Base-by-base conservation (phyloP, 2,888 invertebrate genomes). In the Eristalis intricaria region DNA sequence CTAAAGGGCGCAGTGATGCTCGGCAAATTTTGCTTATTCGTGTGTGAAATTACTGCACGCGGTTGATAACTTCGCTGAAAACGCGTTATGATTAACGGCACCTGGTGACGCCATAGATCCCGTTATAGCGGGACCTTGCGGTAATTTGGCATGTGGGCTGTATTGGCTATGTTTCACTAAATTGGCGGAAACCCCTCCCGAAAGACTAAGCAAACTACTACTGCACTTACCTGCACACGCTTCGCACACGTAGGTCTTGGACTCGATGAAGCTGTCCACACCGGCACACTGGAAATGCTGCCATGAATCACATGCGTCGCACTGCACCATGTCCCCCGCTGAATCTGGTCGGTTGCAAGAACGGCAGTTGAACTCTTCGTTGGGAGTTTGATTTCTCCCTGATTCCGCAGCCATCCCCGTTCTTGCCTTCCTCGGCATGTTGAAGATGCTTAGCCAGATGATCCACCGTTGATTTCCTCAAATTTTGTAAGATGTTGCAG, bases 141-240 rank as follows among this genome's bases (percentile, higher is more conserved):
- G 13, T 43, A 13, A n/a, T n/a, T n/a, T 43, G 13, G 43, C 43
- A n/a, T 15, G n/a, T 43, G 13, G n/a, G 19, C 43, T 43, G 32
- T 32, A 32, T 32, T 32, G 8, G 19, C 19, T 43, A 4, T n/a
- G 13, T 5, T 40, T 13, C 38, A 38, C 68, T 68, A 68, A 63
- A 66, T 60, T 38, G 40, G 23, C 61, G n/a, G 15, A 11, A n/a
- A n/a, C n/a, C 58, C 10, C 76, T 38, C 29, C 76, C 50, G 60
- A 13, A 29, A 43, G 19, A 13, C 68, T 76, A 61, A 1, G 10
- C 19, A 70, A 70, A 60, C 4, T 13, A 29, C n/a, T n/a, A n/a
- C 4, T 23, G 32, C 26, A 43, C 75, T 76, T 66, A 76, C 66
- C 75, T 66, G n/a, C n/a, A n/a, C n/a, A n/a, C n/a, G 75, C 32